These are phyloP conservation scores for Anniella stebbinsi DNA, from an alignment of 2,797 vertebrate species.

Conservation along the genomic window DNA sequence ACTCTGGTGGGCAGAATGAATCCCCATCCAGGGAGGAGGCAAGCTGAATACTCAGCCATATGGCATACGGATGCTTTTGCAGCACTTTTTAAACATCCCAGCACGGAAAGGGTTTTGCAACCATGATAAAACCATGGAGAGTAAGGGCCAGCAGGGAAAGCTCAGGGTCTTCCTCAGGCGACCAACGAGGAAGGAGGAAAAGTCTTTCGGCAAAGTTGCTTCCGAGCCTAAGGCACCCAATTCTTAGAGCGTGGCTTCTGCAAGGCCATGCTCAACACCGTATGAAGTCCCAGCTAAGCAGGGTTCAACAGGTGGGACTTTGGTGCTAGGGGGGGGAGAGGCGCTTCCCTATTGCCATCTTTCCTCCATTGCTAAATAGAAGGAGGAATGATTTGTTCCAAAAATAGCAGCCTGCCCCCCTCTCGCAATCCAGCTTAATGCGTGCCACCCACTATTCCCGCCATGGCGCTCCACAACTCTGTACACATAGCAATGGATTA, in stretches of 20 bases:
- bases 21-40: neutral
- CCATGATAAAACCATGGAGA: neutral
- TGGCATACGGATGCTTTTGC: neutral
- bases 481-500: neutral
- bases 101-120: neutral
- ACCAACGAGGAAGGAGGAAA: neutral
- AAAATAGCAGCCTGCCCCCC: neutral
- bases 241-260: neutral
- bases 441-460: neutral
- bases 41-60: neutral
- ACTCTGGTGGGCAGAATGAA: too few species aligned
- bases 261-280: neutral
- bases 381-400: neutral
- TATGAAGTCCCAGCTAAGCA: neutral
- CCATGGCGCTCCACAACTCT: neutral
- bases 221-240: neutral
- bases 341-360: neutral
- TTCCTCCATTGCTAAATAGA: neutral
- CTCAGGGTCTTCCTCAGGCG: neutral
- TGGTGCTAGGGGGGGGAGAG: neutral
- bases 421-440: neutral
- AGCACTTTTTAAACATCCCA: neutral
- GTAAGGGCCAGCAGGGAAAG: neutral
- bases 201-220: neutral
- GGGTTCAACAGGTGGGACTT: neutral